Evolutionary conservation across 2,113 vertebrate genomes (phyloP), one percentile per base, ranked within the genome.

Genomic region (Callithrix jacchus): DNA sequence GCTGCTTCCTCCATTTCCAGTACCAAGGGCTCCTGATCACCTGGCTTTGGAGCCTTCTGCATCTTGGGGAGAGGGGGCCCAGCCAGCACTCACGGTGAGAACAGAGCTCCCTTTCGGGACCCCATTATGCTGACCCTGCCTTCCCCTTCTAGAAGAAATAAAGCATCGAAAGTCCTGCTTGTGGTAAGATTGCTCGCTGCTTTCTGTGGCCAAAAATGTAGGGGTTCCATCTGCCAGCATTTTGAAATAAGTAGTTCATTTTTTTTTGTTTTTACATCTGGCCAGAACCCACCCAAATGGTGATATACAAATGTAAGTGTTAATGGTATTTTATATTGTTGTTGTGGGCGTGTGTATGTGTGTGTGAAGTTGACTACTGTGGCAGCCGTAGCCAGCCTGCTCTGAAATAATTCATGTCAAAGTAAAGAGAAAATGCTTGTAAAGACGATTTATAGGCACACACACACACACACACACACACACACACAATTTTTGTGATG

Each of bases 161-260:
- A 93, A 71, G 23, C 0, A 0, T 68, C 54, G 92, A 97, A 86
- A 54, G 37, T 89, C n/a, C 88, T 45, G 21, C 64, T 80, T 95
- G 76, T 83, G 47, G 52, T 89, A 61, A 85, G 80, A 70, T 88
- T 83, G 40, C 52, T 94, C 54, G 11, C 17, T 91, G 61, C 61
- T 98, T 88, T 97, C 74, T 9, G 49, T 56, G 76, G 71, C 89
- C 52, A 96, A 79, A 91, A 97, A 68, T 17, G 71, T 18, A 35
- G 82, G 25, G 82, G 17, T 13, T 49, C 83, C 47, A 87, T 89
- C 94, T 97, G 91, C 88, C 40, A 96, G 12, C 58, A 4, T 89
- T 92, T 94, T 30, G n/a, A 96, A 97, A 96, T 91, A 30, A 81
- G 4, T 82, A 81, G n/a, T 96, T 47, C 27, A 73, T 35, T 52